phyloP scores from a whole-genome alignment of 2,888 invertebrate species.

The Drosophila neutralis region DNA sequence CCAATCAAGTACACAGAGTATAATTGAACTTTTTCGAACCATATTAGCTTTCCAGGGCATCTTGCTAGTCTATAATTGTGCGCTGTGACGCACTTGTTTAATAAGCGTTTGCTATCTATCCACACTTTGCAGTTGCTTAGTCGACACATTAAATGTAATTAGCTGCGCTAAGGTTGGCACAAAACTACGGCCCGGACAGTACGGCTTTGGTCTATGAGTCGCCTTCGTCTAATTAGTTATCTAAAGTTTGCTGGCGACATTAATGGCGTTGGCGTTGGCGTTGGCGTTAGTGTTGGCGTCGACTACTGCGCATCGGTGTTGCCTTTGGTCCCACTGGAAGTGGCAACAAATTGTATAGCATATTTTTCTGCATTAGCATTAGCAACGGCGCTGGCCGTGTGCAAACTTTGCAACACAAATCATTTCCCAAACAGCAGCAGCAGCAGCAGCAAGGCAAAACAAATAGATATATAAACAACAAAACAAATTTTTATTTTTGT shows the following conservation, averaged over 20 bases:
- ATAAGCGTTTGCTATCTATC: constrained; percentile 62
- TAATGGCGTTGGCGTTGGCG: constrained; percentile 50
- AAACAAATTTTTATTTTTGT: constrained; percentile 29
- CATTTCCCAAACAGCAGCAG: constrained; percentile 35
- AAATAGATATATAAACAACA: constrained; percentile 28
- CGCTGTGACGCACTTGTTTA: constrained; percentile 37
- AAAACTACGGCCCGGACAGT: constrained; percentile 53
- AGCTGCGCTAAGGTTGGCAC: constrained; percentile 76
- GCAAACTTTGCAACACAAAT: constrained; percentile 59
- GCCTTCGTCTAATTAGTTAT: constrained; percentile 74
- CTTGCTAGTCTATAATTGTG: not conserved
- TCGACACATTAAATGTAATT: constrained; percentile 79
- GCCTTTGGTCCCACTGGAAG: constrained; percentile 1
- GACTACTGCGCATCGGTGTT: not conserved
- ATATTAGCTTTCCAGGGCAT: constrained; percentile 17
- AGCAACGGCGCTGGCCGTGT: constrained; percentile 24
- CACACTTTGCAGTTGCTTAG: constrained; percentile 71
- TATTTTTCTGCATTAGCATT: constrained; percentile 41
- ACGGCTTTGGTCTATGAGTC: constrained; percentile 24
- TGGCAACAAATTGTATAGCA: constrained; percentile 36
- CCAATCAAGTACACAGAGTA: not conserved
- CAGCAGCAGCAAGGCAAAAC: constrained; percentile 14
- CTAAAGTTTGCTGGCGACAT: constrained; percentile 77
- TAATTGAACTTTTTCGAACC: not conserved
- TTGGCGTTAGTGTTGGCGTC: not conserved